phyloP scores from a whole-genome alignment of 2,888 invertebrate genomes.

The Entomobrya multifasciata region DNA sequence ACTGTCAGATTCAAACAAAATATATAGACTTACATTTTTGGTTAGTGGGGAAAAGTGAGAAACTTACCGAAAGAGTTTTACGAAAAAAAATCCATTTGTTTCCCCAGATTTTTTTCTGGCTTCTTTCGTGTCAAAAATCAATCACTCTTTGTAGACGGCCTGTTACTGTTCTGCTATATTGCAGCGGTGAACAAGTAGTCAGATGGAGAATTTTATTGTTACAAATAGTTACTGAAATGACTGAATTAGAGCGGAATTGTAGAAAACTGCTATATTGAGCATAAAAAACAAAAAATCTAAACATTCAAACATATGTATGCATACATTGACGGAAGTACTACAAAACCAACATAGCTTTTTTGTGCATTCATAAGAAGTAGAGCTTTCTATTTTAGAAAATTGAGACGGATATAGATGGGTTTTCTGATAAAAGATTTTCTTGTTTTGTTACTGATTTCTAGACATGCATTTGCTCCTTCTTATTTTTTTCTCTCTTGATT shows the following conservation, averaged over 20 bases:
- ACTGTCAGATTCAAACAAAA: background rate
- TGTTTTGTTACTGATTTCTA: no score
- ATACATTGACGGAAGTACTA: background rate
- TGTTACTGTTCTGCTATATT: background rate
- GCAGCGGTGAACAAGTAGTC: no score
- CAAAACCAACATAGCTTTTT: no score
- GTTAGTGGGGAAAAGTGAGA: background rate
- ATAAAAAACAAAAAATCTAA: background rate
- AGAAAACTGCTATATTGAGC: background rate
- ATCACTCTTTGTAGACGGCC: slow-evolving; percentile 7
- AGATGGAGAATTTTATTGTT: slow-evolving; percentile 19
- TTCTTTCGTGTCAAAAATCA: slow-evolving; percentile 33
- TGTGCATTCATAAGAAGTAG: no score
- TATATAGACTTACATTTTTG: background rate
- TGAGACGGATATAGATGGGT: slow-evolving; percentile 1
- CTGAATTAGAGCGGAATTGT: slow-evolving; percentile 12
- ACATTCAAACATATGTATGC: background rate
- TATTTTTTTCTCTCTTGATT: no score
- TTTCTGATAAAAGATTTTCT: slow-evolving; percentile 2
- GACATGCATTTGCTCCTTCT: no score
- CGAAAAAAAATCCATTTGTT: background rate
- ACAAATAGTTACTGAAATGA: slow-evolving; percentile 7
- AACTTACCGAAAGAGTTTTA: background rate
- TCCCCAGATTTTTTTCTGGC: background rate
- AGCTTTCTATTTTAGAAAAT: slow-evolving; percentile 10